Percentiles rank a stretch among this genome's conserved stretches.
Conservation (phyloP, 2,113 vertebrate genomes). For the Heloderma charlesbogerti region DNA sequence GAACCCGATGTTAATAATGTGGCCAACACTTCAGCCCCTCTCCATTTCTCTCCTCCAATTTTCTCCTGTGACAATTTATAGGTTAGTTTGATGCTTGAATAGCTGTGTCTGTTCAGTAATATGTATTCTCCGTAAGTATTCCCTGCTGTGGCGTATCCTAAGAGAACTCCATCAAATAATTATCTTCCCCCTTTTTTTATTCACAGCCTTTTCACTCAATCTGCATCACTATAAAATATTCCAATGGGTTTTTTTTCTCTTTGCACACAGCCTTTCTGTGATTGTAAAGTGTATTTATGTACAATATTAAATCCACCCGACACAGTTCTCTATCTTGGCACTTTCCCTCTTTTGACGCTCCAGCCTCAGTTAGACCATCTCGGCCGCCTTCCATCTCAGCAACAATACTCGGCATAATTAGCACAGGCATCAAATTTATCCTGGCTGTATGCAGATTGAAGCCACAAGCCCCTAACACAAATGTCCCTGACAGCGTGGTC, state of each 20-base stretch:
- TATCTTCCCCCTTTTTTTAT: conserved; percentile 83
- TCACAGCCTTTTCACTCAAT: conserved; percentile 80
- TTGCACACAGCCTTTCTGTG: conserved; percentile 69
- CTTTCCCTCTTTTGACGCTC: conserved; percentile 10
- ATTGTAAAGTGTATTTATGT: conserved; percentile 81
- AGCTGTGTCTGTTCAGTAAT: conserved; percentile 75
- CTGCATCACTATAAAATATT: conserved; percentile 84
- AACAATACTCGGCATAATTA: rapidly evolving
- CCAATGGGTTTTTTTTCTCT: conserved; percentile 68
- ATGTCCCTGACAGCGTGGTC: no score
- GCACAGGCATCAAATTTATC: rapidly evolving
- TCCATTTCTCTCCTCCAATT: conserved; percentile 72
- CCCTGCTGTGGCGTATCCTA: conserved; percentile 81
- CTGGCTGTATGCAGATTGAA: rapidly evolving
- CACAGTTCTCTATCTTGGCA: conserved; percentile 40
- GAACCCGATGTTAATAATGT: conserved; percentile 60
- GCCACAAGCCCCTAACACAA: no score
- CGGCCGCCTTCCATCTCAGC: not conserved
- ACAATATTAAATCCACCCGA: conserved; percentile 70
- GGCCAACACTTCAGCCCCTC: conserved; percentile 63
- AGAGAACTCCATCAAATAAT: conserved; percentile 85
- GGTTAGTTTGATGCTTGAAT: conserved; percentile 76
- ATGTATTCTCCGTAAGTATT: conserved; percentile 78
- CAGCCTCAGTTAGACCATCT: rapidly evolving
- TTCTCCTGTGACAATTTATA: conserved; percentile 78